phyloP scores from a whole-genome alignment of 1,140 invertebrate genomes.

The Cyrtorhinus lividipennis region DNA sequence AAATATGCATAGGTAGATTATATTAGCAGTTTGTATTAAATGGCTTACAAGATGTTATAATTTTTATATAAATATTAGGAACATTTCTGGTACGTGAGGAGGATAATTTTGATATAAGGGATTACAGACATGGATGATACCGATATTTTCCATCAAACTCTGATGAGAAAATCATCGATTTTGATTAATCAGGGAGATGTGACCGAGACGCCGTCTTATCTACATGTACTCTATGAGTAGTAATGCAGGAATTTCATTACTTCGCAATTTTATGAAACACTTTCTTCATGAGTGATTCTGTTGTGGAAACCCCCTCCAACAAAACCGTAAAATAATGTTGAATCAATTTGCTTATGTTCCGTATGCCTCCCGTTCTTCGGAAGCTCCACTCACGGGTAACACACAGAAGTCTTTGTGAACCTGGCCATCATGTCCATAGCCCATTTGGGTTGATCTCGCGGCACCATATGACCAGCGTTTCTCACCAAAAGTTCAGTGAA shows the following conservation, averaged over 20 bases:
- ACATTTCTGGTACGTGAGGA: no score
- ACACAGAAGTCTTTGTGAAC: constrained; percentile 47
- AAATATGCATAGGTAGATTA: no score
- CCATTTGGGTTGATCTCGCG: constrained; percentile 64
- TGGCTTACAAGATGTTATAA: no score
- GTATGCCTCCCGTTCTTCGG: background rate
- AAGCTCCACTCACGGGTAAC: background rate
- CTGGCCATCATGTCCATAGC: constrained; percentile 58
- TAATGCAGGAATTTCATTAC: background rate
- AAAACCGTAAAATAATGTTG: background rate
- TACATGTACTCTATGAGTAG: background rate
- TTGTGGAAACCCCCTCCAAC: background rate
- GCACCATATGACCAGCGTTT: constrained; percentile 72
- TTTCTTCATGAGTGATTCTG: background rate
- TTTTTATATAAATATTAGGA: no score
- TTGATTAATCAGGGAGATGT: background rate
- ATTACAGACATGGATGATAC: no score
- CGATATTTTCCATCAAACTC: no score
- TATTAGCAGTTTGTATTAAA: no score
- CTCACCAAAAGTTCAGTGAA: constrained; percentile 65
- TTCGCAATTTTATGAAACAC: no score
- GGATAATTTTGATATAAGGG: no score
- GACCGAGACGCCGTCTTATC: background rate
- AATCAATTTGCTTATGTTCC: background rate
- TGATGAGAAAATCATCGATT: background rate